Evolutionary conservation across 1,140 invertebrate species (phyloP), one percentile per base, ranked within the genome.

Genomic region (Brachionus rotundiformis): DNA sequence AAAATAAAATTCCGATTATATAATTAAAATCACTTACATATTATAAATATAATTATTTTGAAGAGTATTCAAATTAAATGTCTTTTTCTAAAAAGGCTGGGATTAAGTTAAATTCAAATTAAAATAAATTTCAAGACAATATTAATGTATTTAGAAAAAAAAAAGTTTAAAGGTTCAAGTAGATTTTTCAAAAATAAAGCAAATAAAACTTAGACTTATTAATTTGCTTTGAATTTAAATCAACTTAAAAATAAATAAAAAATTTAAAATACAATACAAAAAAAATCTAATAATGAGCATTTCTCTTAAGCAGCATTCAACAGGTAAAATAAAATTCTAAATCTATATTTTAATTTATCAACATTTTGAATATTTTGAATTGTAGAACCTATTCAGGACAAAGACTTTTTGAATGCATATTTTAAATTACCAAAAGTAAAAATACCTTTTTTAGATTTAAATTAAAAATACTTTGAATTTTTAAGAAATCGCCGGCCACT

Each of bases 361-460:
- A n/a, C n/a, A n/a, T n/a, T 41, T 19, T 6, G 8, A 47, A 23
- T 44, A 77, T 16, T n/a, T 49, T 5, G 8, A 13, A 33, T 11
- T 59, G 27, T 16, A 79, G 76, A 79, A n/a, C 76, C 76, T 33
- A 27, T 79, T 3, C 76, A 79, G 36, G 76, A 79, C 6, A 79
- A 79, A 79, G 76, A 79, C 8, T 79, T 79, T 79, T 63, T 79
- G 16, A 4, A 33, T 25, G 76, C 76, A 25, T 79, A 79, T 59
- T 59, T 59, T 27, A 54, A 41, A 59, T 16, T 79, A 23, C 76
- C 76, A 19, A 47, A 79, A 33, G 76, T 79, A n/a, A 19, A 19
- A 73, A 16, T 13, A 25, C 10, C 8, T 1, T 1, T 54, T 54
- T 54, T 54, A 8, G 7, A 6, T 54, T 54, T 25, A 19, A 19